Evolutionary conservation across 2,888 invertebrate species (phyloP).

Genomic region (Heliconius sara): DNA sequence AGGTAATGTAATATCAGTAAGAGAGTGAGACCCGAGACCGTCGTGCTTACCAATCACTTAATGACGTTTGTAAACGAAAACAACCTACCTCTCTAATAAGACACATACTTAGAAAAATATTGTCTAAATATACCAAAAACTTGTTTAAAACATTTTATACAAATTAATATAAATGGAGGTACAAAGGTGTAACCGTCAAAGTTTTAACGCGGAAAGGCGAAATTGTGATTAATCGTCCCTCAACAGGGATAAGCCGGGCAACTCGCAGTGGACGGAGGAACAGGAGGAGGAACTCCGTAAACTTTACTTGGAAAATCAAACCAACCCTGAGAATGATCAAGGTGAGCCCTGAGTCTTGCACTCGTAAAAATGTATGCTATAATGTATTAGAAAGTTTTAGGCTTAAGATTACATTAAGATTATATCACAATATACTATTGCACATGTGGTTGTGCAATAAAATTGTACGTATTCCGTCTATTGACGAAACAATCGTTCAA

Average conservation of each 20-base stretch:
- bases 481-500: not conserved
- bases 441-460: not conserved
- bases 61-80: too few relatives aligned
- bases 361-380: not conserved
- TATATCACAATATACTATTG: not conserved
- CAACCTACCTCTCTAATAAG: not conserved
- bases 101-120: not conserved
- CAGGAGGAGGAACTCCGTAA: slow-evolving; percentile 93
- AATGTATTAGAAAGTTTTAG: not conserved
- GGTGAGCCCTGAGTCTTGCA: slow-evolving; percentile 71
- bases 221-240: slow-evolving; percentile 47
- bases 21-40: too few relatives aligned
- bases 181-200: slow-evolving; percentile 25
- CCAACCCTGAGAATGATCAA: slow-evolving; percentile 87
- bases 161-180: slow-evolving; percentile 34
- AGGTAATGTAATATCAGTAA: too few relatives aligned
- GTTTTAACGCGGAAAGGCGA: slow-evolving; percentile 40
- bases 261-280: slow-evolving; percentile 91
- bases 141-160: slow-evolving; percentile 17
- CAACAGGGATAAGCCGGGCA: slow-evolving; percentile 71
- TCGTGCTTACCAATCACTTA: too few relatives aligned
- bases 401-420: not conserved
- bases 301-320: slow-evolving; percentile 93
- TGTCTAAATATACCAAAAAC: not conserved
- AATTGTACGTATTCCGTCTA: not conserved